A percentile compares a stretch with the other conserved stretches of the same genome.
Conservation (phyloP, 2,113 vertebrate genomes). For the Tetraodon nigroviridis region DNA sequence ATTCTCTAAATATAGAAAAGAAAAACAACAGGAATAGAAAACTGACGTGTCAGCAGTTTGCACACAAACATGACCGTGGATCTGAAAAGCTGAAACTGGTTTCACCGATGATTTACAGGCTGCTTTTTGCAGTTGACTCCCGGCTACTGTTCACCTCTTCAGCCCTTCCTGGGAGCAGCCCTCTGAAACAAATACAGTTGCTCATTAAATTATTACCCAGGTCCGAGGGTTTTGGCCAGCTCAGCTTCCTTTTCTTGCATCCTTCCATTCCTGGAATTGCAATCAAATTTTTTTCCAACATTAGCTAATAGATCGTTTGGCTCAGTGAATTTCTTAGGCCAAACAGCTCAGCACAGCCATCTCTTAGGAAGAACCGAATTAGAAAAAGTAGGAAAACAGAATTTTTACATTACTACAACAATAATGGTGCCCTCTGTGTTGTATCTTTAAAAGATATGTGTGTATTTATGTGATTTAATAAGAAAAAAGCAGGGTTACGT, state of each 20-base stretch:
- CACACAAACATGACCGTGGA: neutral
- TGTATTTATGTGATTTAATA: no score
- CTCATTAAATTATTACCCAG: neutral
- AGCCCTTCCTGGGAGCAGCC: neutral
- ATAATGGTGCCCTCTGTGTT: no score
- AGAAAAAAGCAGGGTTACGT: no score
- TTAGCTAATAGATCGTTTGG: neutral
- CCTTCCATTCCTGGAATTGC: neutral
- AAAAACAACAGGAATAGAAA: slow-evolving; percentile 13
- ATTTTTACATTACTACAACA: no score
- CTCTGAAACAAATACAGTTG: neutral
- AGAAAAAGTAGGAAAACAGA: no score
- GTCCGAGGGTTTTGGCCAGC: neutral
- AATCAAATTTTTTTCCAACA: neutral
- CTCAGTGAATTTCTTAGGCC: neutral
- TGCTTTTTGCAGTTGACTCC: neutral
- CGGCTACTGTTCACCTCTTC: neutral
- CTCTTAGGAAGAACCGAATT: neutral
- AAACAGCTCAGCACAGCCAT: neutral
- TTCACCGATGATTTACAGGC: no score
- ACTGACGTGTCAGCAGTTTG: neutral
- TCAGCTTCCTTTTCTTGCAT: neutral
- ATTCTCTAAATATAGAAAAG: slow-evolving; percentile 19
- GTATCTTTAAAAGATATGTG: no score
- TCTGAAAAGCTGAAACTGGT: neutral